phyloP scores from a whole-genome alignment of 2,797 vertebrate species.

The Sebastolobus altivelis region DNA sequence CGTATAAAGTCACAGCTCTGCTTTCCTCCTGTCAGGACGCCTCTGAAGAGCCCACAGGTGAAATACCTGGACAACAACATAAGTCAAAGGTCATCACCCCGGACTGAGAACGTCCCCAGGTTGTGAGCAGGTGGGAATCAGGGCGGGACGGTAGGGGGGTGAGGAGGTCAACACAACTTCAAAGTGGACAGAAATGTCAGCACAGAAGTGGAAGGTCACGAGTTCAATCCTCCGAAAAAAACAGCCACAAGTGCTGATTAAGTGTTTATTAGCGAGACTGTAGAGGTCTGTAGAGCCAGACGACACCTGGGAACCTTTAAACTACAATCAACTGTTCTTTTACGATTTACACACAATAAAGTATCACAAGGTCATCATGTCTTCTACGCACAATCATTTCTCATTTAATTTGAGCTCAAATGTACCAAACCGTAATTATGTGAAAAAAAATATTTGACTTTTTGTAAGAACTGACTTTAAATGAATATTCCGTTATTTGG shows the following conservation, averaged over 20 bases:
- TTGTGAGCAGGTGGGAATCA: background rate
- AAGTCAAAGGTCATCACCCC: conserved; percentile 32
- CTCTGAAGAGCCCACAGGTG: conserved; percentile 16
- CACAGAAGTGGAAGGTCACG: background rate
- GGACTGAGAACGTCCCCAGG: background rate
- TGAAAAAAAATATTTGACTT: no score
- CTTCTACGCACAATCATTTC: background rate
- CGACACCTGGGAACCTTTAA: background rate
- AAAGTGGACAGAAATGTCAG: conserved; percentile 10
- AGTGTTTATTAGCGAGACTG: conserved; percentile 10
- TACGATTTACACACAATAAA: background rate
- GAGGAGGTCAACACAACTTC: conserved; percentile 6
- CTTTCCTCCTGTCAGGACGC: background rate
- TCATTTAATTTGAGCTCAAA: background rate
- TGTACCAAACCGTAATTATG: background rate
- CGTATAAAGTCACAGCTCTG: background rate
- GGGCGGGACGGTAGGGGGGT: background rate
- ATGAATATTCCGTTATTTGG: background rate
- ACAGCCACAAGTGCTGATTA: conserved; percentile 5
- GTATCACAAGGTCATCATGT: background rate
- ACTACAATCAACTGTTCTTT: background rate
- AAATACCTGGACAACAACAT: conserved; percentile 23
- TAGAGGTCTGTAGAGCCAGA: background rate
- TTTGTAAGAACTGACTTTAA: background rate
- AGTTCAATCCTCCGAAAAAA: conserved; percentile 5